Evolutionary conservation across 2,797 vertebrate genomes (phyloP), one percentile per base, ranked within the genome.

Genomic region (Arctocebus calabarensis): DNA sequence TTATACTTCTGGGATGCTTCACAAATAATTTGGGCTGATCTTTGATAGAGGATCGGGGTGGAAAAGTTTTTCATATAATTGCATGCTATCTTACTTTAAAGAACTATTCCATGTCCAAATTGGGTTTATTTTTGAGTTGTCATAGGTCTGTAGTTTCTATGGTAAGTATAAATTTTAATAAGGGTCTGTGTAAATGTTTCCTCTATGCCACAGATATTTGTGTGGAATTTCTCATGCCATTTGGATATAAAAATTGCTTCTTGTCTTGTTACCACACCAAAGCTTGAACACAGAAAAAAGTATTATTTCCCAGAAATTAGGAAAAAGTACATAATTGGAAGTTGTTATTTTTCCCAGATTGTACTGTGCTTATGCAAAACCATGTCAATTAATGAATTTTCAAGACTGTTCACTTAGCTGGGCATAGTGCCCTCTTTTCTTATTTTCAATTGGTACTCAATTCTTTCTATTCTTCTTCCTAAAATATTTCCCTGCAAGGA

Each of bases 1-100:
- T 97, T 98, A 95, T 55, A 96, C 89, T 96, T 97, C 95, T 95
- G 73, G 79, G 55, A 91, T 94, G 68, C 64, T 94, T 96, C 73
- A 94, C 71, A 96, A 96, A 94, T 95, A 75, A 96, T 95, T 95
- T 92, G 43, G 84, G 37, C 23, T 95, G 83, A 94, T 94, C 82
- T 95, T 94, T 93, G 78, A 81, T 84, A 92, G n/a, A 92, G 83
- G 88, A 92, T 96, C 84, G 88, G n/a, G n/a, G 59, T 78, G 10
- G 57, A 84, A 16, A 93, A 79, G 55, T 10, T n/a, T 94, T 93
- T 85, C 81, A 52, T 82, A 75, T 83, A 94, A 95, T 75, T 88
- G 23, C 19, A 86, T 95, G 94, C 64, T 84, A 29, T 79, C 55
- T 77, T 85, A 92, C 52, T 91, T 97, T 66, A 75, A 95, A 87